These are phyloP conservation scores for Schizopygopsis pylzovi DNA, from an alignment of 2,797 vertebrate genomes.

Conservation along the genomic window DNA sequence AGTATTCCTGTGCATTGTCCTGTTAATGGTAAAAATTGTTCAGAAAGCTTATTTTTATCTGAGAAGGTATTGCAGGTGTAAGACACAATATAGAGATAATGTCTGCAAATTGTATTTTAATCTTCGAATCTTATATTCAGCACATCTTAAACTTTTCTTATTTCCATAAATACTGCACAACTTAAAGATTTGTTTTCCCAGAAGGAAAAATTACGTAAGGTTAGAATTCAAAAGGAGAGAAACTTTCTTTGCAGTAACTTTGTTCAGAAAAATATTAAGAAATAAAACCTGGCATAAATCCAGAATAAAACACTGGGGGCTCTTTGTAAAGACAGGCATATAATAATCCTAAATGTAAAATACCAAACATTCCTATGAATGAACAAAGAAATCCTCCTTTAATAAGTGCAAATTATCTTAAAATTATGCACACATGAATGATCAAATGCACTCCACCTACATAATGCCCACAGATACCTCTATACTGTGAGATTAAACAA, in stretches of 20 bases:
- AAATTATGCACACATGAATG: neutral
- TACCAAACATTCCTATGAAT: neutral
- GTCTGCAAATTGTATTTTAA: too few species aligned
- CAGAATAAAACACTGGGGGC: neutral
- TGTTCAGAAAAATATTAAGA: neutral
- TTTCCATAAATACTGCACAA: neutral
- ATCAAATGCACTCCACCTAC: neutral
- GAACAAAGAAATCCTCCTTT: neutral
- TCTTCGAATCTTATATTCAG: neutral
- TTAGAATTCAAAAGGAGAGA: neutral
- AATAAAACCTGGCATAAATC: neutral
- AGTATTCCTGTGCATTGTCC: neutral
- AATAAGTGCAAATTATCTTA: neutral
- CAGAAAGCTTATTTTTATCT: neutral
- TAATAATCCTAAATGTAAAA: neutral
- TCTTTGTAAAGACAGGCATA: neutral
- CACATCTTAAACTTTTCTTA: neutral
- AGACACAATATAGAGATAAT: neutral
- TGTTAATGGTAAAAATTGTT: neutral
- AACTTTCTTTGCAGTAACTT: slow-evolving; percentile 3
- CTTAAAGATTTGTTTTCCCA: neutral
- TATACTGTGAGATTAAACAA: neutral
- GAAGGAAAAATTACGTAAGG: neutral
- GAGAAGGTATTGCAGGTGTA: neutral
- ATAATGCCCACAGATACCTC: neutral